These are phyloP conservation scores for Drosophila paramelanica DNA, from an alignment of 2,888 invertebrate species.

Conservation along the genomic window DNA sequence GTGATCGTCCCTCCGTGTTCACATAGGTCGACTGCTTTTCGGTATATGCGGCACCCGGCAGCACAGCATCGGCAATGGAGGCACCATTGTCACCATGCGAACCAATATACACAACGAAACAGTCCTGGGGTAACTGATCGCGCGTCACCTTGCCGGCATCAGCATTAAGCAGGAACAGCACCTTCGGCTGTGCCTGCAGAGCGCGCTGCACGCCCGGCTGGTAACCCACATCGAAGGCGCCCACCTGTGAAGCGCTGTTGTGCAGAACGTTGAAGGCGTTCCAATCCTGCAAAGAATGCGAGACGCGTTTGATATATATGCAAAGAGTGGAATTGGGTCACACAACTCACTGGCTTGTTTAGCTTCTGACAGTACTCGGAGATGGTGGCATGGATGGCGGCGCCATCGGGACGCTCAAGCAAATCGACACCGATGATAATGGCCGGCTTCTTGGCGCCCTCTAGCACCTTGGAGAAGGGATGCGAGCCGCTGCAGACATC, in stretches of 20 bases:
- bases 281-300: constrained; percentile 85
- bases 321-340: too few species aligned
- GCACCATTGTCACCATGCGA: constrained; percentile 99
- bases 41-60: constrained; percentile 99
- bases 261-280: constrained; percentile 97
- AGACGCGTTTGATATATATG: too few species aligned
- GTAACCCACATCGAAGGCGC: constrained; percentile 98
- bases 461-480: constrained; percentile 89
- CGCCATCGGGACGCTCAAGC: constrained; percentile 91
- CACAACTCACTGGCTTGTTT: constrained; percentile 85
- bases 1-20: constrained; percentile 98
- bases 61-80: constrained; percentile 94
- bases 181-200: constrained; percentile 89
- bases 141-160: constrained; percentile 93
- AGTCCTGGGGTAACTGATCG: constrained; percentile 91
- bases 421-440: constrained; percentile 96
- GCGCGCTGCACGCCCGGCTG: constrained; percentile 88
- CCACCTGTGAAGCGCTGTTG: constrained; percentile 95
- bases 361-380: constrained; percentile 89
- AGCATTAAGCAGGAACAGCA: constrained; percentile 97
- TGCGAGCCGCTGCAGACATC: constrained; percentile 90
- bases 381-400: constrained; percentile 90
- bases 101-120: constrained; percentile 95
- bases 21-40: constrained; percentile 99
- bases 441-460: constrained; percentile 94